A percentile compares a stretch with the other conserved stretches of the same genome.
These are phyloP conservation scores for Drosophila ananassae DNA, from an alignment of 1,140 invertebrate species.

Conservation along the genomic window DNA sequence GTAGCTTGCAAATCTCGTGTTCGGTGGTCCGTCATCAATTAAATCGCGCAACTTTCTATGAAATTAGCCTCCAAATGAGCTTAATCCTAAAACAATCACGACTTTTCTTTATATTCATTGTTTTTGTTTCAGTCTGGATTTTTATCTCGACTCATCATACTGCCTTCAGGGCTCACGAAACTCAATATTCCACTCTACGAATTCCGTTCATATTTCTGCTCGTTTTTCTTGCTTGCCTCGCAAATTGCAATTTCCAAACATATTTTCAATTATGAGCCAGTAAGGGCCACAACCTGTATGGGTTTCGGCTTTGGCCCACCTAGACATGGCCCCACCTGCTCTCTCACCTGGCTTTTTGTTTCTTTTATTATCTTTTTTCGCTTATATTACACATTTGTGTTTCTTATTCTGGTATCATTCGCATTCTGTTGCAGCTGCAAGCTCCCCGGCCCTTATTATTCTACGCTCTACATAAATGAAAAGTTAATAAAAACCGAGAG, in stretches of 20 bases:
- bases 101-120: conserved; percentile 8
- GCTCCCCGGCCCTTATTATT: conserved; percentile 35
- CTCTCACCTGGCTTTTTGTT: conserved; percentile 15
- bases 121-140: background rate
- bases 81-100: conserved; percentile 33
- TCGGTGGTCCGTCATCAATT: conserved; percentile 47
- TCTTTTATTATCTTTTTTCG: conserved; percentile 31
- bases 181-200: background rate
- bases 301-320: conserved; percentile 8
- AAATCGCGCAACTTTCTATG: conserved; percentile 71
- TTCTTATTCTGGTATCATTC: conserved; percentile 31
- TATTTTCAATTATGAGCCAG: conserved; percentile 59
- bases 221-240: conserved; percentile 24
- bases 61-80: conserved; percentile 43
- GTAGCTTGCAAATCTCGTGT: conserved; percentile 2
- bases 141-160: too few relatives aligned
- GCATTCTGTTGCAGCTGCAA: conserved; percentile 38
- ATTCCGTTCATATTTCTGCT: conserved; percentile 15
- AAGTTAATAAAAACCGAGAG: conserved; percentile 69
- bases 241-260: conserved; percentile 51
- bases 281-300: conserved; percentile 20
- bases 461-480: conserved; percentile 73
- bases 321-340: background rate
- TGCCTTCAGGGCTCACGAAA: background rate
- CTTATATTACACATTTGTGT: conserved; percentile 49